Conservation (phyloP, 2,113 vertebrate species). For the Andinoacara biseriatus region DNA sequence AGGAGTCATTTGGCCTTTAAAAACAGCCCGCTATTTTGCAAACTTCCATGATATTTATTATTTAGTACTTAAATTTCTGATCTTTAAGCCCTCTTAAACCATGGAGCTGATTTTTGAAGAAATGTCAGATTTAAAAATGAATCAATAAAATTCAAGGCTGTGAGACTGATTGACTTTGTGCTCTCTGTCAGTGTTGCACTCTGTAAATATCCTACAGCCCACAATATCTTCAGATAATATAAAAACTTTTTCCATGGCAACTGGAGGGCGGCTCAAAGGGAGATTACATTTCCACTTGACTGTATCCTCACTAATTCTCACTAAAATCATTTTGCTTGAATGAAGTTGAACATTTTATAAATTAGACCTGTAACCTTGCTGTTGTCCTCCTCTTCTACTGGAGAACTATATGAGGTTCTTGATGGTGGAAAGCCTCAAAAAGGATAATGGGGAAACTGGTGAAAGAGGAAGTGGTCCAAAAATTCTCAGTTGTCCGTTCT, state of each 20-base stretch:
- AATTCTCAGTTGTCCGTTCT: not conserved
- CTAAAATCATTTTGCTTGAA: not conserved
- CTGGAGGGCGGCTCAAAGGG: not conserved
- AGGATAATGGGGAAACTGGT: not conserved
- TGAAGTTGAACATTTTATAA: not conserved
- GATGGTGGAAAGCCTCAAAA: not conserved
- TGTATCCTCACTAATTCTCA: not conserved
- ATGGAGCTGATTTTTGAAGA: not conserved
- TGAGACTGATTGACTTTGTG: not conserved
- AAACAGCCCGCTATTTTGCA: not conserved
- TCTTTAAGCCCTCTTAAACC: not conserved
- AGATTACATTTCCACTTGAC: not conserved
- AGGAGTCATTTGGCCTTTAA: no score
- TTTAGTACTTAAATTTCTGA: not conserved
- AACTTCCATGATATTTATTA: not conserved
- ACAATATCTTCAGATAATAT: not conserved
- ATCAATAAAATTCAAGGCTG: not conserved
- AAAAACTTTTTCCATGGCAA: constrained; percentile 10
- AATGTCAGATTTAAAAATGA: not conserved
- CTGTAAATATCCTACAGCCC: not conserved
- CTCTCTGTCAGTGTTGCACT: no score
- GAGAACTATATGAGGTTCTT: not conserved
- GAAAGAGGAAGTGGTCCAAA: no score
- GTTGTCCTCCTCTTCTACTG: rapidly evolving
- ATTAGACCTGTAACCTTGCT: not conserved